These are phyloP conservation scores for Corella eumyota DNA, from an alignment of 23 tunicate genomes.

Conservation along the genomic window DNA sequence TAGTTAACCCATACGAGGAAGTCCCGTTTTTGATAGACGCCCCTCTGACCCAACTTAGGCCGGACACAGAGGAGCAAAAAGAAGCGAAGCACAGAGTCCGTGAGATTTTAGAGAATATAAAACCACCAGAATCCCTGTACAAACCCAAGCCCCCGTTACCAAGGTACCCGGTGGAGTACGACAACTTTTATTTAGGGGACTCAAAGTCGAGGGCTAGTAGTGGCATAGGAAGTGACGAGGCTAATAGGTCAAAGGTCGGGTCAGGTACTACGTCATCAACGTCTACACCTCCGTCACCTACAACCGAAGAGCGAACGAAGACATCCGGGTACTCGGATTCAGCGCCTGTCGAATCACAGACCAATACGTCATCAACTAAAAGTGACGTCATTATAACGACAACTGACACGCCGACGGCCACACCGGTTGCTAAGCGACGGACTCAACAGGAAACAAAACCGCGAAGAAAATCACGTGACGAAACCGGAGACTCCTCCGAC, in stretches of 20 bases:
- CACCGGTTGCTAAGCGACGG: background rate
- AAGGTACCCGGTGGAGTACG: slow-evolving; percentile 51
- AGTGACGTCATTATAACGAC: too few relatives aligned
- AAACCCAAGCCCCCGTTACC: slow-evolving; percentile 47
- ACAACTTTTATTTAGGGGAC: slow-evolving; percentile 32
- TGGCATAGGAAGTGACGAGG: slow-evolving; percentile 20
- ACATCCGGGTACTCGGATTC: slow-evolving; percentile 16
- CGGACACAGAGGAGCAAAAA: slow-evolving; percentile 25
- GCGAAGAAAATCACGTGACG: slow-evolving; percentile 16
- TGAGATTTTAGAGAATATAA: slow-evolving; percentile 38
- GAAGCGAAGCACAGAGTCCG: slow-evolving; percentile 34
- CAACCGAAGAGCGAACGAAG: slow-evolving; percentile 13
- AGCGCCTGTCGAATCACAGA: slow-evolving; percentile 10
- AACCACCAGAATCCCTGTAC: slow-evolving; percentile 37
- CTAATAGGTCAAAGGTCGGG: slow-evolving; percentile 13
- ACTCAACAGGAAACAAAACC: slow-evolving; percentile 7
- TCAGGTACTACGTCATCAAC: slow-evolving; percentile 13
- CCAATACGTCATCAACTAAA: background rate
- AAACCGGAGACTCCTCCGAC: slow-evolving; percentile 19
- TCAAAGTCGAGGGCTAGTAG: slow-evolving; percentile 19
- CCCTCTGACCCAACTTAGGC: background rate
- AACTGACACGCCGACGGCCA: background rate
- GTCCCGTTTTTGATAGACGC: slow-evolving; percentile 20
- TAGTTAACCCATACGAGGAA: slow-evolving; percentile 55
- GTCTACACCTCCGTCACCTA: slow-evolving; percentile 15